Evolutionary conservation across 2,797 vertebrate genomes (phyloP).

Genomic region (Tympanoctomys barrerae): DNA sequence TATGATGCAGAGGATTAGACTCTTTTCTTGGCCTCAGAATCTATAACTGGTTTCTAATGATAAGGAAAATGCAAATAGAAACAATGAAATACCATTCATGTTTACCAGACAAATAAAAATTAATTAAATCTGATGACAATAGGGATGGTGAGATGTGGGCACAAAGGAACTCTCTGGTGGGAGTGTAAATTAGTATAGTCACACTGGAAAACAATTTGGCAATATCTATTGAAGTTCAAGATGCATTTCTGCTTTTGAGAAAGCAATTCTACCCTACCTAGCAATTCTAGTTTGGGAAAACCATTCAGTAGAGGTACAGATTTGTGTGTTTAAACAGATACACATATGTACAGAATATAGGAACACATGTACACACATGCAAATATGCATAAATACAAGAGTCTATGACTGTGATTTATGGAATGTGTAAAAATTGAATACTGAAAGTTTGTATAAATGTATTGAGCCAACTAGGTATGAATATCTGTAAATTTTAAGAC

Average conservation of each 20-base stretch:
- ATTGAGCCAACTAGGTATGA: not conserved
- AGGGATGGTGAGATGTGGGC: slow-evolving; percentile 46
- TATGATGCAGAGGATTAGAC: not conserved
- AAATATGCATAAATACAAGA: not conserved
- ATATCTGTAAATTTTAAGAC: slow-evolving; percentile 33
- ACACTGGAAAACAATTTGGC: slow-evolving; percentile 57
- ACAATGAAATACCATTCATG: slow-evolving; percentile 62
- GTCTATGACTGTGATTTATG: not conserved
- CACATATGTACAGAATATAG: not conserved
- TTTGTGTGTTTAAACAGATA: not conserved
- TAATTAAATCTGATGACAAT: slow-evolving; percentile 71
- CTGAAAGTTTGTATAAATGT: not conserved
- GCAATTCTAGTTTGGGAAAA: not conserved
- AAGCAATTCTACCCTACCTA: not conserved
- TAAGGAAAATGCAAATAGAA: slow-evolving; percentile 73
- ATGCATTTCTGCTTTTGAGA: not conserved
- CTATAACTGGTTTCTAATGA: slow-evolving; percentile 61
- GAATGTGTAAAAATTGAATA: slow-evolving; percentile 20
- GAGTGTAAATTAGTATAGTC: slow-evolving; percentile 43
- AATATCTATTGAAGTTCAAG: slow-evolving; percentile 29
- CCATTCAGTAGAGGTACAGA: not conserved
- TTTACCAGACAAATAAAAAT: slow-evolving; percentile 73
- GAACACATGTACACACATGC: not conserved
- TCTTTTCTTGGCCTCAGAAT: slow-evolving; percentile 60
- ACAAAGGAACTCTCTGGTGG: slow-evolving; percentile 43